These are phyloP conservation scores for Cartodere bifasciata DNA, from an alignment of 2,888 invertebrate species.

Conservation along the genomic window DNA sequence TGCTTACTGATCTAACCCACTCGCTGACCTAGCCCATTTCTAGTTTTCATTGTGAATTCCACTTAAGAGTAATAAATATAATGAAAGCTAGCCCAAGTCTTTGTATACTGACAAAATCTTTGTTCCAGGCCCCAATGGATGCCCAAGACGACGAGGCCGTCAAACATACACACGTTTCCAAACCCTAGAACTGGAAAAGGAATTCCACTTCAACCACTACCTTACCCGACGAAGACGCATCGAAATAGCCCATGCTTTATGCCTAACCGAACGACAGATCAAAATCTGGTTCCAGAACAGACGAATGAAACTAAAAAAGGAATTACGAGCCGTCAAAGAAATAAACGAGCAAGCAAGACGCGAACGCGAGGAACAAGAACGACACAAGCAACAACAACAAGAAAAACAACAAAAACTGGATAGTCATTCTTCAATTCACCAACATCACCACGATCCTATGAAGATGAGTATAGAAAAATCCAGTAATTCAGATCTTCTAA, in stretches of 20 bases:
- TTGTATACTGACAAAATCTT: too few relatives aligned
- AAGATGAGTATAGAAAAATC: slow-evolving; percentile 59
- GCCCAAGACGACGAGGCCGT: slow-evolving; percentile 84
- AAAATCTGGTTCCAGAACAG: slow-evolving; percentile 97
- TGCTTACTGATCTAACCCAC: too few relatives aligned
- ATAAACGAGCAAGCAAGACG: slow-evolving; percentile 88
- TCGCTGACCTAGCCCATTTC: too few relatives aligned
- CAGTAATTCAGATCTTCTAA: slow-evolving; percentile 59
- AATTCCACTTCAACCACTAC: slow-evolving; percentile 97
- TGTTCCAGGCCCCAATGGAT: slow-evolving; percentile 86
- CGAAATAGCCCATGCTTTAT: slow-evolving; percentile 93
- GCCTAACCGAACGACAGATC: slow-evolving; percentile 92
- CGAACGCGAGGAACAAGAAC: slow-evolving; percentile 81
- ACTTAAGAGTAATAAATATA: too few relatives aligned
- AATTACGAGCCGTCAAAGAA: slow-evolving; percentile 85
- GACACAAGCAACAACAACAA: slow-evolving; percentile 82
- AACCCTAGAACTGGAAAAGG: slow-evolving; percentile 94
- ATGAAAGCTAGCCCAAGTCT: slow-evolving; percentile 11
- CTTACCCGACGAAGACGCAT: slow-evolving; percentile 90
- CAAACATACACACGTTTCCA: slow-evolving; percentile 98
- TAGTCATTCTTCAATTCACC: slow-evolving; percentile 47
- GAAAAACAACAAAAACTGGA: slow-evolving; percentile 70
- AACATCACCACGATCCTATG: slow-evolving; percentile 61
- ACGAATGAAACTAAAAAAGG: slow-evolving; percentile 94
- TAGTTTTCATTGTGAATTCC: too few relatives aligned